Evolutionary conservation across 1,140 invertebrate species (phyloP).

Genomic region (Centruroides vittatus): DNA sequence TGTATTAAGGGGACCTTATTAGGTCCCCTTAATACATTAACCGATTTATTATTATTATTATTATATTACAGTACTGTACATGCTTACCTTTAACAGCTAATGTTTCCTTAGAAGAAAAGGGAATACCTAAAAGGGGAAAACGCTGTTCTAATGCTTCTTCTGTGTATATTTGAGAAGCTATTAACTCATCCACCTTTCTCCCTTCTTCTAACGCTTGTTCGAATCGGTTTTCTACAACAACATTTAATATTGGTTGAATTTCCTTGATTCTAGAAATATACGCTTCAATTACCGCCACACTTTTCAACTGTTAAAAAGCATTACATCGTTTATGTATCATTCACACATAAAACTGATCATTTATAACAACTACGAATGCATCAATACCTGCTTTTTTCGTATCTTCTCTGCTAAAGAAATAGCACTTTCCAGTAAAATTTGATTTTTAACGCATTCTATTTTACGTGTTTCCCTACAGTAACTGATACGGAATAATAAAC

Average conservation of each 20-base stretch:
- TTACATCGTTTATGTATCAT: background rate
- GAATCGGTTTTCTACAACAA: conserved; percentile 23
- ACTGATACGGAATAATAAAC: too few species aligned
- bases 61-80: too few species aligned
- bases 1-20: too few species aligned
- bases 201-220: conserved; percentile 24
- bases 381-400: conserved; percentile 33
- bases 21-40: too few species aligned
- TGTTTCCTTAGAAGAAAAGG: conserved; percentile 21
- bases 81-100: conserved; percentile 19
- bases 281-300: conserved; percentile 21
- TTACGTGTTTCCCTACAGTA: too few species aligned
- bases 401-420: conserved; percentile 9
- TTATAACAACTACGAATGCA: too few species aligned
- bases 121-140: conserved; percentile 20
- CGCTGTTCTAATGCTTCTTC: conserved; percentile 13
- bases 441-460: background rate
- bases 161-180: conserved; percentile 16
- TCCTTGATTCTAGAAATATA: conserved; percentile 23
- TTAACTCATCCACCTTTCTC: conserved; percentile 20
- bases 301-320: conserved; percentile 12
- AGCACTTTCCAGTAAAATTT: conserved; percentile 9
- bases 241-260: conserved; percentile 26
- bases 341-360: too few species aligned
- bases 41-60: too few species aligned